A percentile compares a stretch with the other conserved stretches of the same genome.
Evolutionary conservation across 2,113 vertebrate genomes (phyloP).

Genomic region (Calidris pygmaea): DNA sequence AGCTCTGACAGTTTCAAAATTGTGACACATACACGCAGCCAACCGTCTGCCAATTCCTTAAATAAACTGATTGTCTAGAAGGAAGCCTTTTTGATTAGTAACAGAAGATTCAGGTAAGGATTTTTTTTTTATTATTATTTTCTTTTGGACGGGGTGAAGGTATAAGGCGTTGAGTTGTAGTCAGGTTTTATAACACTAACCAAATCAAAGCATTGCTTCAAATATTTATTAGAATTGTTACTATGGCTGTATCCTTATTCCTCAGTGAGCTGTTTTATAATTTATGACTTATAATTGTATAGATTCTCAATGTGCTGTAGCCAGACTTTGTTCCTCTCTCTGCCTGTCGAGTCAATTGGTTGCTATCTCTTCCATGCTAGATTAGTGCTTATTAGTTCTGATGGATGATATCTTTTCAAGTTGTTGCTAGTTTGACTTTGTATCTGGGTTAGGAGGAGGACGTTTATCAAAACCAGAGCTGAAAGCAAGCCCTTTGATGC

Average conservation of each 20-base stretch:
- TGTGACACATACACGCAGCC: background rate
- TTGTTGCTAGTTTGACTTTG: background rate
- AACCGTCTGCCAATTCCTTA: slow-evolving; percentile 14
- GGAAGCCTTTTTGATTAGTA: slow-evolving; percentile 9
- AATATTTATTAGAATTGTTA: slow-evolving; percentile 27
- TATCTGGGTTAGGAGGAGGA: background rate
- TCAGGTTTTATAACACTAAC: background rate
- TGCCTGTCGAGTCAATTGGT: background rate
- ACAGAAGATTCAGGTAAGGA: background rate
- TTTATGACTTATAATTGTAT: slow-evolving; percentile 39
- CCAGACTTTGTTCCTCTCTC: slow-evolving; percentile 18
- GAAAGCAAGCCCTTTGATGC: background rate
- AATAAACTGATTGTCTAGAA: slow-evolving; percentile 40
- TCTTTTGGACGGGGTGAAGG: background rate
- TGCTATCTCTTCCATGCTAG: slow-evolving; percentile 19
- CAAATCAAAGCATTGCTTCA: slow-evolving; percentile 16
- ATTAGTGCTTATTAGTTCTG: slow-evolving; percentile 13
- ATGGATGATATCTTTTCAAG: slow-evolving; percentile 47
- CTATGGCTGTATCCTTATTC: background rate
- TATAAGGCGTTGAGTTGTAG: background rate
- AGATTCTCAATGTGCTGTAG: background rate
- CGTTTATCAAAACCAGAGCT: background rate
- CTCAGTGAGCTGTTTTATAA: background rate
- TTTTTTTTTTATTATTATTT: background rate
- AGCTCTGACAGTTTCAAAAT: slow-evolving; percentile 46